Evolutionary conservation across 2,797 vertebrate genomes (phyloP).

Genomic region (Alca torda): DNA sequence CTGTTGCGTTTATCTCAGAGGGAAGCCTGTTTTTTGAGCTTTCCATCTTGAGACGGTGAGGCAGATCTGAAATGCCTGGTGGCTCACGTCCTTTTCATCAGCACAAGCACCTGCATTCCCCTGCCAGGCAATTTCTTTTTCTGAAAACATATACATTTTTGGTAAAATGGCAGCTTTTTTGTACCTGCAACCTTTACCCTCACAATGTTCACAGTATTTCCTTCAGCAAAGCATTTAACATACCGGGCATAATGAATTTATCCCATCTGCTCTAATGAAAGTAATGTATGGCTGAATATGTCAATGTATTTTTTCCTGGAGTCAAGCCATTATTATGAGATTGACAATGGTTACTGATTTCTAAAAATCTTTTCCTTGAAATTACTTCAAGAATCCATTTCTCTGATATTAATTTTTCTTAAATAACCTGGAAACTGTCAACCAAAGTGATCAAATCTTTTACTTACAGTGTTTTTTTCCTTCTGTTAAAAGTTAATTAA

Average conservation of each 20-base stretch:
- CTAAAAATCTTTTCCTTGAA: background rate
- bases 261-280: background rate
- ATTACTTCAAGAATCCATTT: background rate
- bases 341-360: background rate
- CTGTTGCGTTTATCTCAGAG: background rate
- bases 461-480: background rate
- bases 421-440: background rate
- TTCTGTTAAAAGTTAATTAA: conserved; percentile 8
- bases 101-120: accelerated
- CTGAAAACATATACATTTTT: background rate
- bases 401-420: background rate
- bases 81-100: background rate
- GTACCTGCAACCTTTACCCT: background rate
- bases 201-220: background rate
- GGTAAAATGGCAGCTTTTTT: background rate
- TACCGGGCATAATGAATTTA: background rate
- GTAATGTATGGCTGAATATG: background rate
- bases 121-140: background rate
- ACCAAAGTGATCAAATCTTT: background rate
- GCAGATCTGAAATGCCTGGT: background rate
- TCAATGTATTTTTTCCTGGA: background rate
- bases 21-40: background rate
- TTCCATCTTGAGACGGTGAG: background rate
- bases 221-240: background rate
- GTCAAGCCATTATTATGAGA: background rate